Conservation (phyloP, 2,113 vertebrate genomes). For the Tympanuchus pallidicinctus region DNA sequence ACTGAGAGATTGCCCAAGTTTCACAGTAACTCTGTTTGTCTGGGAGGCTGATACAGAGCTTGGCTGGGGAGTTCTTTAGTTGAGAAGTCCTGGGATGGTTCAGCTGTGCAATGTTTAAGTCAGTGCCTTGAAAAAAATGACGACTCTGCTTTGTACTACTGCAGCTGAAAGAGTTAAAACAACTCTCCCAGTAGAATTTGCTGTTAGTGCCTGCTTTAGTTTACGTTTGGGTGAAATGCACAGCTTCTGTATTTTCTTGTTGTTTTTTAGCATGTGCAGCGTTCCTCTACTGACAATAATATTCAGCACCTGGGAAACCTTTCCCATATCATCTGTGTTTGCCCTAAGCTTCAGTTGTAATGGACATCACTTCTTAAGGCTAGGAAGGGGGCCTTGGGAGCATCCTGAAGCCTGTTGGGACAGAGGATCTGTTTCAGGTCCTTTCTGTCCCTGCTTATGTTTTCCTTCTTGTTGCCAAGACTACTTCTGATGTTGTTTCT, state of each 20-base stretch:
- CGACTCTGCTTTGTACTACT: neutral
- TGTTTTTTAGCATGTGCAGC: rapidly evolving
- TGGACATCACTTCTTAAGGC: neutral
- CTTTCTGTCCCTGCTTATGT: neutral
- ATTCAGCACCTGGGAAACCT: neutral
- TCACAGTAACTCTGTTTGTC: neutral
- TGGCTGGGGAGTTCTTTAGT: neutral
- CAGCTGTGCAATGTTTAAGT: neutral
- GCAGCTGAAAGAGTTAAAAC: neutral
- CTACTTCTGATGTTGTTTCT: neutral
- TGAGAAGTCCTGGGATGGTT: neutral
- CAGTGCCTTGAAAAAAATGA: neutral
- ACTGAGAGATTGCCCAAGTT: neutral
- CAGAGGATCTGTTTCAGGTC: neutral
- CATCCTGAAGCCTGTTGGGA: neutral
- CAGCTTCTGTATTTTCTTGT: neutral
- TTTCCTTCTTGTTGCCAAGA: neutral
- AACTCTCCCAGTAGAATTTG: neutral
- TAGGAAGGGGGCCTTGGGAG: neutral
- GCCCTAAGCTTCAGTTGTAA: neutral
- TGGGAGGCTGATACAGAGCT: neutral
- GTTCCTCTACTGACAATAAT: neutral
- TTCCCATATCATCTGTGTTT: neutral
- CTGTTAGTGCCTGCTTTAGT: neutral
- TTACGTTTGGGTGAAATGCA: neutral